Evolutionary conservation across 2,888 invertebrate species (phyloP).

Genomic region (Cetonia aurata): DNA sequence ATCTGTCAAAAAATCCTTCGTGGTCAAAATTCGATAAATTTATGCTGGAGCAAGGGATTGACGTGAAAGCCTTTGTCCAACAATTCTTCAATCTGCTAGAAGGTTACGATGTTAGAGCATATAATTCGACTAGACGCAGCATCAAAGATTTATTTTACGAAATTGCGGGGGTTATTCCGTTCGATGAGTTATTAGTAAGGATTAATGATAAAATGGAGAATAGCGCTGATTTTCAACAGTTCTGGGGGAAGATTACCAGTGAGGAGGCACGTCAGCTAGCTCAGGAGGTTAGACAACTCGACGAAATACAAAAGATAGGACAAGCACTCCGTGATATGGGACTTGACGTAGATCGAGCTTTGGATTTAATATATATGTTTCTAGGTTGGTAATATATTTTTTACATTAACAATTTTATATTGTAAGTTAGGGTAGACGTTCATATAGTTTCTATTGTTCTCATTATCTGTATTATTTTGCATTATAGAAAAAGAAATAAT

Average conservation of each 20-base stretch:
- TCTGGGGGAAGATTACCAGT: slow-evolving; percentile 52
- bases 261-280: slow-evolving; percentile 51
- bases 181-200: slow-evolving; percentile 49
- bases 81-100: slow-evolving; percentile 47
- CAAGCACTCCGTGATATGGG: slow-evolving; percentile 51
- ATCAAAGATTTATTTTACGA: slow-evolving; percentile 51
- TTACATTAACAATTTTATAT: no score
- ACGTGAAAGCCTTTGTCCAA: slow-evolving; percentile 47
- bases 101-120: slow-evolving; percentile 19
- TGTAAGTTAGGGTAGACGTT: no score
- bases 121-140: not conserved
- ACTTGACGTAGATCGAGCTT: slow-evolving; percentile 51
- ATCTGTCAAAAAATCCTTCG: slow-evolving; percentile 46
- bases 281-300: slow-evolving; percentile 51
- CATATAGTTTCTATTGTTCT: no score
- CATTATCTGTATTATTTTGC: no score
- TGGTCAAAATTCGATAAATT: slow-evolving; percentile 51
- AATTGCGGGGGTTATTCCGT: slow-evolving; percentile 51
- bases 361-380: slow-evolving; percentile 50
- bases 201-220: slow-evolving; percentile 51
- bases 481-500: no score
- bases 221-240: slow-evolving; percentile 53
- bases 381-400: slow-evolving; percentile 50
- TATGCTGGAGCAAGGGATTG: slow-evolving; percentile 51
- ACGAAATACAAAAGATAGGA: slow-evolving; percentile 52